Conservation (phyloP, 1,140 invertebrate species). For the Ostrea edulis region DNA sequence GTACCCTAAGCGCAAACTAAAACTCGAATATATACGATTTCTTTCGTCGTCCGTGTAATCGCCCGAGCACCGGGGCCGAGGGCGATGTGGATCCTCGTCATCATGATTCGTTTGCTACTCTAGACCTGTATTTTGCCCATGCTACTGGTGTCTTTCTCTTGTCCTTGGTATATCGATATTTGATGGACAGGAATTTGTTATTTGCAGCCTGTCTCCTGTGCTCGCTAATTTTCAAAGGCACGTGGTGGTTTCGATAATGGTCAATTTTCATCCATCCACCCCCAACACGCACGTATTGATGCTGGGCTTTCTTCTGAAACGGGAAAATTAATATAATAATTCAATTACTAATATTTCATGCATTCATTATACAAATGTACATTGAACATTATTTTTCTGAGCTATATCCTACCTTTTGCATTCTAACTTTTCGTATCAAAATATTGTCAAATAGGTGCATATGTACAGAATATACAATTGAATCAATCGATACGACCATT, state of each 20-base stretch:
- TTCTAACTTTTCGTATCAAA: too few relatives aligned
- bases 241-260: constrained; percentile 44
- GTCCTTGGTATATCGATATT: constrained; percentile 49
- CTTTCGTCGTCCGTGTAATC: neutral
- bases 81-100: neutral
- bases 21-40: too few relatives aligned
- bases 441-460: too few relatives aligned
- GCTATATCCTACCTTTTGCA: too few relatives aligned
- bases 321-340: too few relatives aligned
- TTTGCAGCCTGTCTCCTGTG: constrained; percentile 46
- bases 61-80: neutral
- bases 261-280: constrained; percentile 51
- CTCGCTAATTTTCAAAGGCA: constrained; percentile 50
- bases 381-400: too few relatives aligned
- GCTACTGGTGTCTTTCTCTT: constrained; percentile 53
- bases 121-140: constrained; percentile 50
- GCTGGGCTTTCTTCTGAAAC: constrained; percentile 13
- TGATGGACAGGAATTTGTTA: constrained; percentile 55
- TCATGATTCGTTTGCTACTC: constrained; percentile 38
- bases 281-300: constrained; percentile 36
- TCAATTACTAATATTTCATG: too few relatives aligned
- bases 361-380: too few relatives aligned
- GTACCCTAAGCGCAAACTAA: too few relatives aligned
- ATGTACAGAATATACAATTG: too few relatives aligned
- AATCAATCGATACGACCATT: too few relatives aligned